Evolutionary conservation across 2,888 invertebrate species (phyloP), one percentile per base, ranked within the genome.

Genomic region (Diabrotica balteata): DNA sequence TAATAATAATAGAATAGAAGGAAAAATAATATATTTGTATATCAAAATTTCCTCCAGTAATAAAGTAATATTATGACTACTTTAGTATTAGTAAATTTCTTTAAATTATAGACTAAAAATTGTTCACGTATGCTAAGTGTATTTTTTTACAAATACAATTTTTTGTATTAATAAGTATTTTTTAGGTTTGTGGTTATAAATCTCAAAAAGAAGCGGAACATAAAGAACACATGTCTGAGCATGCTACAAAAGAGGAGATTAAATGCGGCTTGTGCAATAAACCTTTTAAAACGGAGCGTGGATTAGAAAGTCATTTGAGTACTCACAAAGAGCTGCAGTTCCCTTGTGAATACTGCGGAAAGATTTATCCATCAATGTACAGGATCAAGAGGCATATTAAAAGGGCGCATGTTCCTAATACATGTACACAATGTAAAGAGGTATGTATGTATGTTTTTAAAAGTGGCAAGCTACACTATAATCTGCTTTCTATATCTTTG

Each of bases 331-430:
- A 80, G 66, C 66, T 80, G 63, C 69, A 77, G 53, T 80, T 75
- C 67, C 80, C 80, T 7, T 80, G 80, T 68, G 79, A 80, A 66
- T 78, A 76, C 69, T 80, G 80, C 68, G 75, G 74, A 17, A 76
- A 78, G 66, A 79, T 80, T 45, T 79, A 78, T 55, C 70, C 73
- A 7, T 70, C 79, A 0, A 75, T 80, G 72, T 77, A 77, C 49
- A 75, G 77, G 53, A 74, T 80, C 44, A 78, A 79, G 55, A 73
- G 78, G 50, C 80, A 80, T 66, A 73, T 80, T 7, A 77, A 76
- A 59, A 72, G 80, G 52, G 76, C 78, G 9, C 80, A 80, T 68
- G 75, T 78, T 46, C 77, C 77, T 17, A 79, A 77, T 67, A 73
- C 76, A 10, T 80, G 80, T 63, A 76, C 77, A 42, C 75, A 77